Base-by-base conservation (phyloP, 1,140 invertebrate genomes). In the Pararge aegeria region DNA sequence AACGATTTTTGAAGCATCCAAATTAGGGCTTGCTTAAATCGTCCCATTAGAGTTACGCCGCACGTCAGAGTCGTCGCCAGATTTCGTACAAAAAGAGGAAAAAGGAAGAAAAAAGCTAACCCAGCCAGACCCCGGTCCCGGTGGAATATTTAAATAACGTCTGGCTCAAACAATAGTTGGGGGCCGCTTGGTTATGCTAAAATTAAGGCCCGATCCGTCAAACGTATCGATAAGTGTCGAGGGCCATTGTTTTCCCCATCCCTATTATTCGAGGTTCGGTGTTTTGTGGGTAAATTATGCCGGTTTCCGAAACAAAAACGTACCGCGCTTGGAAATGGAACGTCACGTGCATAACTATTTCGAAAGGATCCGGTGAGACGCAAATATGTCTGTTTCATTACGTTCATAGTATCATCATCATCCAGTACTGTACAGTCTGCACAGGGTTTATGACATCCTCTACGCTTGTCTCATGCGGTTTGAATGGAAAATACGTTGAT, bases 81-180 rank as follows among this genome's bases (percentile, higher is more conserved):
- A 73, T 80, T 78, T 75, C 70, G 64, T 70, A 70, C 38, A 69
- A 77, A 81, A 83, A 57, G 52, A 71, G 40, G 40, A 83, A 55
- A 52, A 71, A 37, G 34, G 52, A 62, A 60, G 59, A 55, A 54
- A 52, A 54, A 67, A 64, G 1, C 18, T 4, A 15, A 42, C 51
- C 44, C 52, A 61, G 68, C 63, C 73, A 64, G 74, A 66, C 67
- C 48, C 44, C 75, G 71, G 60, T 44, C 49, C 62, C 68, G 62
- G 55, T 65, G 66, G 73, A 68, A 78, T 80, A 83, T 87, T 87
- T 87, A 87, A 87, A 87, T 83, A 82, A 73, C 79, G 79, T 87
- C 81, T 84, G 82, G 66, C 61, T 65, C 68, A 80, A 83, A 87
- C 83, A 87, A 87, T 83, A 75, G 70, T 64, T 72, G 68, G 59